Conservation (phyloP, 2,888 invertebrate genomes). For the Drosophila affinis region DNA sequence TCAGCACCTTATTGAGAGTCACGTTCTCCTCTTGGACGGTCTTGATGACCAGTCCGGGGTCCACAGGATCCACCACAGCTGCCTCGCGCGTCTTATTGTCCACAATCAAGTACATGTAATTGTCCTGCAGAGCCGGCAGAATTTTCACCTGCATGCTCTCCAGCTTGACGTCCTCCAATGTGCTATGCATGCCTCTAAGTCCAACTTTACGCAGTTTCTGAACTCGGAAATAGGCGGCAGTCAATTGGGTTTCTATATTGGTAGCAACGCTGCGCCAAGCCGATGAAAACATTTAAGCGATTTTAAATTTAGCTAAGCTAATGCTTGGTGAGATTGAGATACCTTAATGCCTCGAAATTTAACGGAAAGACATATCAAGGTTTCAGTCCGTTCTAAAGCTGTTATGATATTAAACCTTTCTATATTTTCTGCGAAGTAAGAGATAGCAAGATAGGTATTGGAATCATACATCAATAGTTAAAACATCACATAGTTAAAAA, state of each 20-base stretch:
- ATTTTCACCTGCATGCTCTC: constrained; percentile 90
- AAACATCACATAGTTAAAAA: too few relatives aligned
- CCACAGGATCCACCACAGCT: constrained; percentile 96
- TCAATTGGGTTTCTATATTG: constrained; percentile 86
- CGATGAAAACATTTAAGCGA: constrained; percentile 85
- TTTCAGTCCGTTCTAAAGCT: too few relatives aligned
- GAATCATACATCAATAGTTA: too few relatives aligned
- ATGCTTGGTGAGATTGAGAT: constrained; percentile 30
- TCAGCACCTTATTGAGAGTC: constrained; percentile 92
- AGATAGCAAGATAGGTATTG: too few relatives aligned
- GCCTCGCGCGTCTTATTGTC: constrained; percentile 88
- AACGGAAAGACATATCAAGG: too few relatives aligned
- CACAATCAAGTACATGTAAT: constrained; percentile 95
- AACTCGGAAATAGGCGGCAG: constrained; percentile 87
- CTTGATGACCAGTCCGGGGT: constrained; percentile 89
- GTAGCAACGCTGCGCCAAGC: constrained; percentile 86
- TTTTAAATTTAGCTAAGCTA: constrained; percentile 20
- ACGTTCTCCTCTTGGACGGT: constrained; percentile 89
- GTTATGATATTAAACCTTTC: too few relatives aligned
- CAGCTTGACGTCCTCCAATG: constrained; percentile 84
- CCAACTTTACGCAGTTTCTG: constrained; percentile 85
- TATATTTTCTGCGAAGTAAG: too few relatives aligned
- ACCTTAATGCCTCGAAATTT: too few relatives aligned
- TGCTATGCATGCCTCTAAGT: constrained; percentile 85
- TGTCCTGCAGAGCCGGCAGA: constrained; percentile 95